Evolutionary conservation across 2,888 invertebrate genomes (phyloP), one percentile per base, ranked within the genome.

Genomic region (Callosobruchus maculatus): DNA sequence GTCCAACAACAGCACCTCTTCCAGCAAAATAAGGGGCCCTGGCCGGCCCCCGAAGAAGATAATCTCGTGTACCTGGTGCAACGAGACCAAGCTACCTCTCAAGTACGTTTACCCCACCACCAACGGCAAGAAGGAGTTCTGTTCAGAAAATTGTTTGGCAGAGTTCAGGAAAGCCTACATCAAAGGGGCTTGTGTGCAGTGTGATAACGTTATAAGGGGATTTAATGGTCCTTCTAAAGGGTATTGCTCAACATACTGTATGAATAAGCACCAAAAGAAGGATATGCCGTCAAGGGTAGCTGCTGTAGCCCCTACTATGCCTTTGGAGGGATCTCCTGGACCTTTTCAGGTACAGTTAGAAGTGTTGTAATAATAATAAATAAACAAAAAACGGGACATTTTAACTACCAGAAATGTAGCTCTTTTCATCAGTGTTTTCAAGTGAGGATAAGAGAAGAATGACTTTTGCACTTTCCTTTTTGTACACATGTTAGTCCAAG

Each of bases 41-140:
- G 95, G 95, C 76, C 91, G 95, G 82, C 95, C 95, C 74, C 93
- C 95, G 20, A 95, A 95, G 87, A 92, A 93, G 80, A 92, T 91
- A 77, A 86, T 87, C 71, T 88, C 88, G 2, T 96, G 96, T 87
- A 95, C 95, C 21, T 96, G 95, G 96, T 96, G 96, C 85, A 93
- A 93, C 74, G 95, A 95, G 87, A 92, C 92, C 76, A 95, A 94
- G 87, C 91, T 93, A 77, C 93, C 94, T 1, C 86, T 97, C 72
- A 95, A 95, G 84, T 97, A 96, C 87, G 94, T 96, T 31, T 88
- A 95, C 78, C 97, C 96, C 13, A 94, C 94, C 1, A 94, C 94
- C 83, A 94, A 95, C 85, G 95, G 95, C 18, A 96, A 95, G 84
- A 96, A 96, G 84, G 96, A 96, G 84, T 97, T 97, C 86, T 97